Evolutionary conservation across 2,888 invertebrate genomes (phyloP), one percentile per base, ranked within the genome.

Genomic region (Tethea ocularis): DNA sequence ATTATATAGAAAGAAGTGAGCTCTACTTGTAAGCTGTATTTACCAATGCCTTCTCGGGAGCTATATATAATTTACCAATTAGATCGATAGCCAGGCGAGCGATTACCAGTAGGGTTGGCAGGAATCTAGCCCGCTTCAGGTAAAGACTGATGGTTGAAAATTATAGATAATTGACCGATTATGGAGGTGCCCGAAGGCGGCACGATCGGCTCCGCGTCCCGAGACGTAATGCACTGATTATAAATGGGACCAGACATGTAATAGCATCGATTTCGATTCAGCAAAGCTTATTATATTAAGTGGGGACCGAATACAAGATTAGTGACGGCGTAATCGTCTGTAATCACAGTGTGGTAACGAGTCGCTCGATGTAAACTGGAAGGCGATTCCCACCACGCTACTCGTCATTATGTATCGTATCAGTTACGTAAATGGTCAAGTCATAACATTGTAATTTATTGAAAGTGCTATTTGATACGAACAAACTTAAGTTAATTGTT

Each of bases 121-220:
- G 81, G 80, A 80, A 36, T 82, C 88, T 87, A 89, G 82, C 79
- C 76, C 74, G 79, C 78, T 77, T 77, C 77, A 78, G 77, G 78
- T 87, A 88, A 88, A 91, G 89, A 90, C 90, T 89, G 92, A 92
- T 91, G 89, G 89, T 90, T 76, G 85, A 87, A 93, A 91, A 93
- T 93, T 91, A 92, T 77, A 89, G 83, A 91, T 92, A 91, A 92
- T 93, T 89, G 92, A 80, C 84, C 92, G 86, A 91, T 93, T 91
- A 90, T 80, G 57, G 64, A 72, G 72, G 76, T 75, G 82, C 84
- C 89, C 83, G 80, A 79, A 86, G 87, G 79, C 82, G 78, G 71
- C 68, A 67, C 71, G 71, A 66, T 61, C 57, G 64, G 60, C 36
- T 57, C 26, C 61, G 61, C 63, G 72, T 67, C 73, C 68, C 78